A percentile compares a stretch with the other conserved stretches of the same genome.
These are phyloP conservation scores for Onthophagus taurus DNA, from an alignment of 1,140 invertebrate genomes.

Conservation along the genomic window DNA sequence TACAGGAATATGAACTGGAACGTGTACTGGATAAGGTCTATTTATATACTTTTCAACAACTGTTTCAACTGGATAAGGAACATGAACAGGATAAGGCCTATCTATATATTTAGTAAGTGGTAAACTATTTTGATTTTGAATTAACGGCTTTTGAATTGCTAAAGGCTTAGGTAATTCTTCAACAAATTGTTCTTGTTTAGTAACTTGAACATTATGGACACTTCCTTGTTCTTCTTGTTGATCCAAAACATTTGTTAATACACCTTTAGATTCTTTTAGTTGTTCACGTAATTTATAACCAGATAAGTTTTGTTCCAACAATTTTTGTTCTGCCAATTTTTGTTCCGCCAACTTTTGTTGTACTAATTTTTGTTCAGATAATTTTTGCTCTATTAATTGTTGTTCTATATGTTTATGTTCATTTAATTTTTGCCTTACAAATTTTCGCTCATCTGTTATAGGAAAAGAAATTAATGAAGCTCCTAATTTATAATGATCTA, in stretches of 20 bases:
- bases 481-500: constrained; percentile 22
- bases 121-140: constrained; percentile 34
- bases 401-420: constrained; percentile 6
- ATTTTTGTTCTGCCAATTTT: constrained; percentile 34
- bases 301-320: constrained; percentile 17
- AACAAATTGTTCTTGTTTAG: constrained; percentile 18
- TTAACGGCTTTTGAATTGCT: constrained; percentile 45
- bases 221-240: not conserved
- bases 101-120: constrained; percentile 46
- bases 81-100: constrained; percentile 44
- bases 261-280: not conserved
- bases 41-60: constrained; percentile 35
- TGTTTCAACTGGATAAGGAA: constrained; percentile 45
- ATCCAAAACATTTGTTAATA: not conserved
- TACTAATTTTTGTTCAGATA: constrained; percentile 17
- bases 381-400: constrained; percentile 4
- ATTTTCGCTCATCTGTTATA: constrained; percentile 4
- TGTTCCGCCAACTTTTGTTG: constrained; percentile 19
- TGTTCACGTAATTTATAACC: constrained; percentile 31
- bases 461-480: constrained; percentile 26
- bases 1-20: constrained; percentile 34
- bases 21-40: constrained; percentile 13
- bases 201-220: not conserved
- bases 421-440: not conserved
- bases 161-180: constrained; percentile 39